Conservation (phyloP, 2,113 vertebrate genomes). For the Hemibagrus wyckioides region DNA sequence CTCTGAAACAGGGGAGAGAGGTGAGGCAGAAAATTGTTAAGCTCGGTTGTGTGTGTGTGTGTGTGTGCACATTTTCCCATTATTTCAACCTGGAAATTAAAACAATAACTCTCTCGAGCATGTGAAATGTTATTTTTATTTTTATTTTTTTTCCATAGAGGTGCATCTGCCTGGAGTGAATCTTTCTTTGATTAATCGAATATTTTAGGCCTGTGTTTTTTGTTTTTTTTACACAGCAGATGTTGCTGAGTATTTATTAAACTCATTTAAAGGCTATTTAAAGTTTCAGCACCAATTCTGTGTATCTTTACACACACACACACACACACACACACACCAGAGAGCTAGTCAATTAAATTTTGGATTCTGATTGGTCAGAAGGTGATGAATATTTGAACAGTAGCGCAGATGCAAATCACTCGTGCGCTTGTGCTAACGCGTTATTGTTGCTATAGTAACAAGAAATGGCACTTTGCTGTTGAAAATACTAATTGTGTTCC, state of each 20-base stretch:
- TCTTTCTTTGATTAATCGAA: not conserved
- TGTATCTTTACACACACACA: not conserved
- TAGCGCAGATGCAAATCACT: no score
- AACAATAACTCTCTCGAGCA: conserved; percentile 6
- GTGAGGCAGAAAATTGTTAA: conserved; percentile 4
- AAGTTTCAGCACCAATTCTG: not conserved
- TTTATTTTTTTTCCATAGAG: not conserved
- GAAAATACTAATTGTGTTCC: not conserved
- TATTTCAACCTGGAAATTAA: conserved; percentile 34
- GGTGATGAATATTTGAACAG: not conserved
- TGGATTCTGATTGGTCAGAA: not conserved
- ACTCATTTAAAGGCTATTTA: not conserved
- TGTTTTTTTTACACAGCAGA: not conserved
- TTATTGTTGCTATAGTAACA: not conserved
- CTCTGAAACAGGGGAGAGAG: conserved; percentile 2
- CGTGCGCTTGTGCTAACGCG: not conserved
- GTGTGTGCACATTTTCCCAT: conserved; percentile 6
- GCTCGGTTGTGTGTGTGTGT: not conserved
- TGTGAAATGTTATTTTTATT: not conserved
- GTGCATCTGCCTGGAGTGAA: not conserved
- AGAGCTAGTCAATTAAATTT: no score
- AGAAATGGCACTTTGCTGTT: not conserved
- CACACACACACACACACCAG: not conserved
- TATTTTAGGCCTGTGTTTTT: not conserved
- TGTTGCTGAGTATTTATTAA: not conserved